phyloP scores from a whole-genome alignment of 2,113 vertebrate species.

The Heterotis niloticus region DNA sequence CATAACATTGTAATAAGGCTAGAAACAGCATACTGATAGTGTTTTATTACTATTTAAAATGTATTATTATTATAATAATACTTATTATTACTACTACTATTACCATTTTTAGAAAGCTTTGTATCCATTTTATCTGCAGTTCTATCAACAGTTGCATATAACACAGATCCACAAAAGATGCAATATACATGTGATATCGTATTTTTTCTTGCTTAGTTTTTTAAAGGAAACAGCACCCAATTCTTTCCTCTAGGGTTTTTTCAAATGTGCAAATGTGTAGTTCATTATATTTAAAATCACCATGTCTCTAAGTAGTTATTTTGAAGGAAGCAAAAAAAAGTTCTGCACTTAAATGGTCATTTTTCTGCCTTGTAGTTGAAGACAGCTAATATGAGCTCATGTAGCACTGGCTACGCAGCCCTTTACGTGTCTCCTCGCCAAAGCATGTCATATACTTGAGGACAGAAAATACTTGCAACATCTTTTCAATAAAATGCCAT shows the following conservation, averaged over 20 bases:
- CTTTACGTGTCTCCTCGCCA: neutral
- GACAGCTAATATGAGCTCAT: neutral
- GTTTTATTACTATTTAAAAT: neutral
- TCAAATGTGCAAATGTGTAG: neutral
- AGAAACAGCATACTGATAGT: no score
- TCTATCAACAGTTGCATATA: neutral
- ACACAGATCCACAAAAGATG: neutral
- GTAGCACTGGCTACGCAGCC: slow-evolving; percentile 2
- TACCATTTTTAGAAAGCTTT: neutral
- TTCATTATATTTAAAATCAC: no score
- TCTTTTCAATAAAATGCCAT: slow-evolving; percentile 14
- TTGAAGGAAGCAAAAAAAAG: no score
- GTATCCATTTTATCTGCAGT: slow-evolving; percentile 8
- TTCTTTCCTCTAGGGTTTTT: neutral
- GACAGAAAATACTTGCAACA: neutral
- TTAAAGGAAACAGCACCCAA: neutral
- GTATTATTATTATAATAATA: no score
- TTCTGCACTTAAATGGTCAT: neutral
- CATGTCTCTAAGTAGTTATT: no score
- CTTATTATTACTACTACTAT: no score
- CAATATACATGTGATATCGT: neutral
- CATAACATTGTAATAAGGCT: no score
- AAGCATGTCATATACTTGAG: no score
- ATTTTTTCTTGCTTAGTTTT: neutral
- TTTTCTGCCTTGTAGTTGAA: neutral